Evolutionary conservation across 2,797 vertebrate genomes (phyloP), one percentile per base, ranked within the genome.

Genomic region (Huso huso): DNA sequence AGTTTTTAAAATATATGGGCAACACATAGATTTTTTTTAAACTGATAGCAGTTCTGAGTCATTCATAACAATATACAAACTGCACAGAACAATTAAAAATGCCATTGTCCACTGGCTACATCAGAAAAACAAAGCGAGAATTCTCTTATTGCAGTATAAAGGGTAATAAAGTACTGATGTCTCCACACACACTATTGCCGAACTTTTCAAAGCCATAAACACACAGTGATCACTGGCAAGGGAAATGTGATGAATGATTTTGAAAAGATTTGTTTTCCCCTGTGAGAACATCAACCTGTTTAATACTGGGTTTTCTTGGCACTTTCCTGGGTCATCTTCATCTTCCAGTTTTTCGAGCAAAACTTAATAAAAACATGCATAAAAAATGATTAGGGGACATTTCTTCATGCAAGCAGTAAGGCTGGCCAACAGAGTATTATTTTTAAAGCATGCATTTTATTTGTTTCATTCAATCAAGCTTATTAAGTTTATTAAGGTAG

Each of bases 171-270:
- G 55, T 58, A 13, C 55, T 13, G 55, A 58, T 58, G 55, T 58
- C 55, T 58, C 55, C 10, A 58, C 55, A 58, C 55, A 58, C 55
- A 58, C 12, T 58, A 58, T 58, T 58, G 15, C 55, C 15, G 55
- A 58, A 58, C 55, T 58, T 58, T 58, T 13, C 12, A 58, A 58
- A 58, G 55, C 55, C 15, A 58, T 58, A 58, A 58, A 58, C 55
- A 58, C 55, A 58, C 55, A 58, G 55, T 58, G 55, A 58, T 58
- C 55, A 58, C 55, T 58, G 55, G 55, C 55, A 58, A 58, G n/a
- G 55, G 55, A 58, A 58, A 9, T 58, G 55, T 58, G 12, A 58
- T 58, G 55, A 58, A 58, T 58, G 55, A 58, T 58, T 58, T 58
- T 58, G 55, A 58, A 58, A 58, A n/a, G 55, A 13, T 58, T 58